Evolutionary conservation across 2,113 vertebrate species (phyloP).

Genomic region (Gallinago jamesoni): DNA sequence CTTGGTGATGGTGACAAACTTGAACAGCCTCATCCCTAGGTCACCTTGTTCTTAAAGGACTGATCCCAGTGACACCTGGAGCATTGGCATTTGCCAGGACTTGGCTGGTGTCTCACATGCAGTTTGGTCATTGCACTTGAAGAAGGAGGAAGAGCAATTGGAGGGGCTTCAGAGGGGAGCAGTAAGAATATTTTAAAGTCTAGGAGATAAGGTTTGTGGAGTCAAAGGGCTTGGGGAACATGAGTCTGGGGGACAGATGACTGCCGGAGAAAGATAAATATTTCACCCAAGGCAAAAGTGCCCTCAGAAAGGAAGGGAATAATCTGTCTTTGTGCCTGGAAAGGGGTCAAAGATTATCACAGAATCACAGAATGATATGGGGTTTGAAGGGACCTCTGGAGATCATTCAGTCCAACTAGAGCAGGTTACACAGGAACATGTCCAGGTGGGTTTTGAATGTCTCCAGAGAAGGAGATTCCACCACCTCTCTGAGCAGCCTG

Average conservation of each 20-base stretch:
- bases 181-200: neutral
- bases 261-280: neutral
- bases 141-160: neutral
- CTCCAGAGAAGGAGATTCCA: no score
- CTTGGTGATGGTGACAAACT: neutral
- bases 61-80: neutral
- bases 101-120: neutral
- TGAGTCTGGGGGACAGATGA: neutral
- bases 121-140: neutral
- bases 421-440: no score
- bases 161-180: neutral
- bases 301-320: neutral
- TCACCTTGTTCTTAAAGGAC: neutral
- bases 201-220: neutral
- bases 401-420: no score
- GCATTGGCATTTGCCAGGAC: neutral
- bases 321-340: neutral
- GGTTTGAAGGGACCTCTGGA: no score
- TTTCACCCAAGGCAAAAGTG: neutral
- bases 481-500: no score
- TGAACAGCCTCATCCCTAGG: rapidly evolving
- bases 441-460: no score
- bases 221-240: neutral
- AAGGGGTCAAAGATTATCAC: neutral
- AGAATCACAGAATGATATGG: no score